Evolutionary conservation across 2,113 vertebrate genomes (phyloP).

Genomic region (Phoenicopterus ruber): DNA sequence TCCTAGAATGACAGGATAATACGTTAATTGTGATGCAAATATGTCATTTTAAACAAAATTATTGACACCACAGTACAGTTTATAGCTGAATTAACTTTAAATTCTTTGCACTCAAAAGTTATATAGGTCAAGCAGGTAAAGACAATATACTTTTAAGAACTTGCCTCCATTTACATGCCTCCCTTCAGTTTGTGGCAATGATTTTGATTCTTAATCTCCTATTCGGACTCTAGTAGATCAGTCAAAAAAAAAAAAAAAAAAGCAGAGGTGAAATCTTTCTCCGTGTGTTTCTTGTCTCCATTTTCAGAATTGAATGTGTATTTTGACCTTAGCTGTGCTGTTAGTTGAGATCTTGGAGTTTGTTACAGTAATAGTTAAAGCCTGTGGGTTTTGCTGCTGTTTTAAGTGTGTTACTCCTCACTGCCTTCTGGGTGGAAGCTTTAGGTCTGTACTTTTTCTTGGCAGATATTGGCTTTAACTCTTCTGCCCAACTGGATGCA

Average conservation of each 20-base stretch:
- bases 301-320: not conserved
- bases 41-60: not conserved
- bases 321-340: not conserved
- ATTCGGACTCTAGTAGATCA: not conserved
- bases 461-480: not conserved
- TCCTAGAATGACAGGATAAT: not conserved
- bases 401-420: not conserved
- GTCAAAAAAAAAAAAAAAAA: not conserved
- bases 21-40: not conserved
- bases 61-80: not conserved
- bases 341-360: not conserved
- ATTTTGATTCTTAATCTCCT: not conserved
- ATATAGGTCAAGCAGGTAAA: not conserved
- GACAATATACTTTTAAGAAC: not conserved
- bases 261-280: not conserved
- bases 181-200: not conserved
- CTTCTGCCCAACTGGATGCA: not conserved
- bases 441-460: not conserved
- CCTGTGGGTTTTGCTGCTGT: not conserved
- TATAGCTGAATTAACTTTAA: not conserved
- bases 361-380: not conserved
- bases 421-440: not conserved
- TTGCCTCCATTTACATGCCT: not conserved
- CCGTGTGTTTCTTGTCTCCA: not conserved
- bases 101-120: not conserved